Conservation (phyloP, 2,888 invertebrate genomes). For the Hypolimnas misippus region DNA sequence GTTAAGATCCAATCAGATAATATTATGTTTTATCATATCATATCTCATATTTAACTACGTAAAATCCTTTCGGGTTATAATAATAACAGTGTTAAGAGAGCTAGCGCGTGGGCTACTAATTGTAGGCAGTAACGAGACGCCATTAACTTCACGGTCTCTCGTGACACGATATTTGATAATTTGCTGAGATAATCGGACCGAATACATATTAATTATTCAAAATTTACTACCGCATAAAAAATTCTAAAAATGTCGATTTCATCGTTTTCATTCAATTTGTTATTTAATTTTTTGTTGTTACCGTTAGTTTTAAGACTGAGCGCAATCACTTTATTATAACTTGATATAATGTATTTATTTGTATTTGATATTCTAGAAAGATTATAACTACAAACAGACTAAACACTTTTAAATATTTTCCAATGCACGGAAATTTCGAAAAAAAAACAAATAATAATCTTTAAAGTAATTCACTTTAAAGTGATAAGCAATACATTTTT, state of each 20-base stretch:
- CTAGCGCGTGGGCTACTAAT: slow-evolving; percentile 27
- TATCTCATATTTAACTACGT: slow-evolving; percentile 3
- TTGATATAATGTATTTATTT: background rate
- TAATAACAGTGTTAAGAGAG: background rate
- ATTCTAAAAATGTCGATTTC: background rate
- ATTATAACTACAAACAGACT: background rate
- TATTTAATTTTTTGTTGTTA: background rate
- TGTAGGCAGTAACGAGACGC: slow-evolving; percentile 22
- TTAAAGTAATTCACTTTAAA: background rate
- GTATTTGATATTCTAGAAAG: background rate
- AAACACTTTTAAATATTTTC: no score
- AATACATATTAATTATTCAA: slow-evolving; percentile 22
- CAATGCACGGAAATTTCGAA: background rate
- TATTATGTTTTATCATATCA: background rate
- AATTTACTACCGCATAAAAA: background rate
- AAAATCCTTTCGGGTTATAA: background rate
- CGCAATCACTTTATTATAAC: background rate
- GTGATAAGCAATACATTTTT: background rate
- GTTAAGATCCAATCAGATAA: slow-evolving; percentile 3
- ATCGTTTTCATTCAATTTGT: background rate
- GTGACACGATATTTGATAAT: slow-evolving; percentile 29
- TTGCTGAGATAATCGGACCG: slow-evolving; percentile 24
- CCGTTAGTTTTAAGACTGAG: background rate
- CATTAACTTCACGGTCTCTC: slow-evolving; percentile 26
- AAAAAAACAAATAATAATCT: background rate